phyloP scores from a whole-genome alignment of 1,140 invertebrate genomes.

The Pseudomyrmex pallidus region DNA sequence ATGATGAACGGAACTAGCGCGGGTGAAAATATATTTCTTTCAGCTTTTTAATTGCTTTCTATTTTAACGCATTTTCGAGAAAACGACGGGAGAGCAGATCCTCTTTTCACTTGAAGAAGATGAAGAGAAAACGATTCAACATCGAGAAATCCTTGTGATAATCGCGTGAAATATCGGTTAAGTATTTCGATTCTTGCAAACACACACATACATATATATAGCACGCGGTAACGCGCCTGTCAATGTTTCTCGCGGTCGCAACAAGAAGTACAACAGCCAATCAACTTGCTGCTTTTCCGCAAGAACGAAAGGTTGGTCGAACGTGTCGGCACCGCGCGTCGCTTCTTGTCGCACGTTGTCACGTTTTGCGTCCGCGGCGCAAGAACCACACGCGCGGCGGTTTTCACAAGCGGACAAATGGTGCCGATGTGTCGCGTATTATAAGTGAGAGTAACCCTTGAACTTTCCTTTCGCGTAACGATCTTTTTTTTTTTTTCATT shows the following conservation, averaged over 20 bases:
- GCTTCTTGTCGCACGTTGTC: too few species aligned
- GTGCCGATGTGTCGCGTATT: constrained; percentile 53
- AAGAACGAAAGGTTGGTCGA: too few species aligned
- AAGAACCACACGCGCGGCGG: too few species aligned
- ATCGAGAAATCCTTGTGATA: background rate
- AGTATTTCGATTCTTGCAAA: too few species aligned
- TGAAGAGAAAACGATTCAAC: background rate
- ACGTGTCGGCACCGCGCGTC: too few species aligned
- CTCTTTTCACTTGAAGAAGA: too few species aligned
- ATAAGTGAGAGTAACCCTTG: constrained; percentile 43
- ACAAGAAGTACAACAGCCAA: too few species aligned
- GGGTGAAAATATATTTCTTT: too few species aligned
- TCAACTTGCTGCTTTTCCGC: too few species aligned
- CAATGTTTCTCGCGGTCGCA: background rate
- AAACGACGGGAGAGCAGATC: background rate
- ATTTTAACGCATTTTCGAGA: background rate
- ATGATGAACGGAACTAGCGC: background rate
- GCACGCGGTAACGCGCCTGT: background rate
- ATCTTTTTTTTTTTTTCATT: constrained; percentile 63
- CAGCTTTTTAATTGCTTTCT: too few species aligned
- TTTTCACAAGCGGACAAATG: background rate
- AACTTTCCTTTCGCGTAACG: constrained; percentile 69
- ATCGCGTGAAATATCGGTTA: background rate
- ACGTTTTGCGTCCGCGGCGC: too few species aligned
- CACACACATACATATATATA: too few species aligned